Base-by-base conservation (phyloP, 2,888 invertebrate genomes). In the Onchidella celtica region DNA sequence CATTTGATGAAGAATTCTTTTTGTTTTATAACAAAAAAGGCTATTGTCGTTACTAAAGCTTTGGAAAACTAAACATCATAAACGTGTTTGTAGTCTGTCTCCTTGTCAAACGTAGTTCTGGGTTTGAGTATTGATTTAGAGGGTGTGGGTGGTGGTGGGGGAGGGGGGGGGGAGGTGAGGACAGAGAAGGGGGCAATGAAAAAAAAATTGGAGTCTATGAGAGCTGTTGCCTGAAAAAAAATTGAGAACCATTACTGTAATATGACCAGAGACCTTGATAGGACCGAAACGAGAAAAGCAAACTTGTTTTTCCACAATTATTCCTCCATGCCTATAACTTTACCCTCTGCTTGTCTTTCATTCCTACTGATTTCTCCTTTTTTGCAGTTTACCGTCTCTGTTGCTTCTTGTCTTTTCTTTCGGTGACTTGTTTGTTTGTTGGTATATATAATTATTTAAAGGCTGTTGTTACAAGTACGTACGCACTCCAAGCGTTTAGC, bases 371-470 rank as follows among this genome's bases (percentile, higher is more conserved):
- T 17, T 40, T 70, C 40, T 40, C 38, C 40, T 40, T 70, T 17
- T 29, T 55, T 32, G 24, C 17, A 27, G 6, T 55, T 32, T 57
- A 27, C 73, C 17, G 47, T 57, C 17, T 73, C 73, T 57, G 24
- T 32, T 29, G 47, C 73, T 57, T 55, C 73, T 57, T 55, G 9
- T 73, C 73, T 57, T 55, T 32, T 29, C 29, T 57, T 57, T 55
- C 73, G 24, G 24, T 24, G 9, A 55, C 57, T 57, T 55, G 27
- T 73, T 55, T 17, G 24, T 73, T 29, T 63, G 14, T 34, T 36
- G 14, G 36, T 75, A 17, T 29, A 24, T 40, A n/a, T n/a, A n/a
- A n/a, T n/a, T n/a, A n/a, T n/a, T n/a, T n/a, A n/a, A n/a, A n/a
- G n/a, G n/a, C n/a, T n/a, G n/a, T n/a, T n/a, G n/a, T n/a, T n/a